These are phyloP conservation scores for Drosophila helvetica DNA, from an alignment of 2,888 invertebrate genomes.

Conservation along the genomic window DNA sequence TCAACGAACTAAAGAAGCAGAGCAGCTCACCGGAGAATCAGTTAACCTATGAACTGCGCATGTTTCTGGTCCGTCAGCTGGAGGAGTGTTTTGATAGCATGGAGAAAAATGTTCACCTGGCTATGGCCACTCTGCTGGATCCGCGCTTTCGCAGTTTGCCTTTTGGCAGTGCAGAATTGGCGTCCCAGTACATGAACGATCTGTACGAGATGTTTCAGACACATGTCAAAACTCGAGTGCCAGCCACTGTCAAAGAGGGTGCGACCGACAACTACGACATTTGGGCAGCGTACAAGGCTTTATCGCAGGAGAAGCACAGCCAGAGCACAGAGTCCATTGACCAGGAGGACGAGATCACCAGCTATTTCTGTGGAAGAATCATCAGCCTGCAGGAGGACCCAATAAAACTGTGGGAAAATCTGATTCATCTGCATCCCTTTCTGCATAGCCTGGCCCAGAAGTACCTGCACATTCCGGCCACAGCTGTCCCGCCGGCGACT, in stretches of 20 bases:
- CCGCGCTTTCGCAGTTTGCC: conserved; percentile 61
- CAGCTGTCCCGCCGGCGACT: conserved; percentile 47
- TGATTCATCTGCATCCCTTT: conserved; percentile 57
- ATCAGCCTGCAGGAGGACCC: conserved; percentile 53
- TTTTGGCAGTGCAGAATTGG: conserved; percentile 25
- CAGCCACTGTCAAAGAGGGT: conserved; percentile 9
- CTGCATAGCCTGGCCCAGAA: conserved; percentile 53
- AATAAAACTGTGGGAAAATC: conserved; percentile 50
- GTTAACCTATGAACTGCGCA: conserved; percentile 48
- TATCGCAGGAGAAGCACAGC: conserved; percentile 44
- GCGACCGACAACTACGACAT: conserved; percentile 39
- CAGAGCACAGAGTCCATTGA: conserved; percentile 15
- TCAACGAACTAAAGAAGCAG: conserved; percentile 46
- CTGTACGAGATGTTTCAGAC: conserved; percentile 41
- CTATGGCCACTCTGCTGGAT: conserved; percentile 51
- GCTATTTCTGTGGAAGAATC: conserved; percentile 48
- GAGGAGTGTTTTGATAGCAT: conserved; percentile 46
- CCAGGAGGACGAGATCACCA: conserved; percentile 49
- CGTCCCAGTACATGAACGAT: conserved; percentile 53
- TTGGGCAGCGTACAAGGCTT: conserved; percentile 50
- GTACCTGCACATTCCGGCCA: conserved; percentile 57
- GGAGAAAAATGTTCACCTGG: conserved; percentile 48
- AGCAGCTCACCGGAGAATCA: conserved; percentile 25
- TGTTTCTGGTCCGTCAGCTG: conserved; percentile 39
- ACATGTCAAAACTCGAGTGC: not conserved